phyloP scores from a whole-genome alignment of 2,888 invertebrate species.

The Hesperia comma region DNA sequence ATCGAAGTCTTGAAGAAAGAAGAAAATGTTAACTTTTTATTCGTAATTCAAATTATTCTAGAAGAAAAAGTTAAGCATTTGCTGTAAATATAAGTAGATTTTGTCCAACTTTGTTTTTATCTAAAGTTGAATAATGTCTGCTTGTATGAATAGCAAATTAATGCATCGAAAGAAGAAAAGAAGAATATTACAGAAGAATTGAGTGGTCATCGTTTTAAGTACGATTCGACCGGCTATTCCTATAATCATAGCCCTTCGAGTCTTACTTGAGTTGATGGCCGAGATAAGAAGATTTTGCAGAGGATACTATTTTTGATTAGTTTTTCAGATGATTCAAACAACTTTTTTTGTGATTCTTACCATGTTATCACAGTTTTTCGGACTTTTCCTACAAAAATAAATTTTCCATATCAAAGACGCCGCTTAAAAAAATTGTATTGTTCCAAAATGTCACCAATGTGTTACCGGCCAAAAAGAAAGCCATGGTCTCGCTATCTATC shows the following conservation, averaged over 20 bases:
- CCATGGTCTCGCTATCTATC: too few relatives aligned
- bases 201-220: constrained; percentile 55
- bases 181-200: not conserved
- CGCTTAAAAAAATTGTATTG: too few relatives aligned
- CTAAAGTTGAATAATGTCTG: constrained; percentile 50
- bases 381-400: too few relatives aligned
- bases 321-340: too few relatives aligned
- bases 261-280: constrained; percentile 54
- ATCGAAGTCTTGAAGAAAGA: not conserved
- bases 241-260: constrained; percentile 49
- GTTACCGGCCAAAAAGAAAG: too few relatives aligned
- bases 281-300: constrained; percentile 23
- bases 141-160: constrained; percentile 46
- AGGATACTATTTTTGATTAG: not conserved
- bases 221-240: constrained; percentile 57
- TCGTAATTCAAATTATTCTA: not conserved
- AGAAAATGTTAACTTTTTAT: constrained; percentile 6
- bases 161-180: constrained; percentile 10
- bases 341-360: too few relatives aligned
- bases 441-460: too few relatives aligned
- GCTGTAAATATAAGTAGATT: constrained; percentile 54
- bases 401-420: too few relatives aligned
- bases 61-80: constrained; percentile 31
- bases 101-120: constrained; percentile 50
- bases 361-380: too few relatives aligned